Conservation (phyloP, 2,113 vertebrate genomes). For the Cromileptes altivelis region DNA sequence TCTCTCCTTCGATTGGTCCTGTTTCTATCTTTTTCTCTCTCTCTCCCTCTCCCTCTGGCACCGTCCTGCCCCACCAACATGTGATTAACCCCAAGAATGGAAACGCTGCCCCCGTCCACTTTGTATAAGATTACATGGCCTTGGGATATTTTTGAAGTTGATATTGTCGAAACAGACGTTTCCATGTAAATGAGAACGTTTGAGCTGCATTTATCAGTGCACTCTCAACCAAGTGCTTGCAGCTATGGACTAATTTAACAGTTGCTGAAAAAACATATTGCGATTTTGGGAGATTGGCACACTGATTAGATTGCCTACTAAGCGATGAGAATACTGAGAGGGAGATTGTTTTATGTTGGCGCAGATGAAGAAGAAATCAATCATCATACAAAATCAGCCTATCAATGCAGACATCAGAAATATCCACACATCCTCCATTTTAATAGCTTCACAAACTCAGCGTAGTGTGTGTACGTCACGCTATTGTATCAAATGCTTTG, state of each 20-base stretch:
- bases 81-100: constrained; percentile 60
- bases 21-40: constrained; percentile 5
- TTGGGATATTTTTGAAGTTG: constrained; percentile 54
- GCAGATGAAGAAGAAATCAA: not conserved
- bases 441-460: not conserved
- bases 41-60: not conserved
- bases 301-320: constrained; percentile 28
- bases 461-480: not conserved
- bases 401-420: not conserved
- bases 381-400: not conserved
- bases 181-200: constrained; percentile 41
- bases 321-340: constrained; percentile 23
- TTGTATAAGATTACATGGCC: constrained; percentile 45
- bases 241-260: constrained; percentile 50
- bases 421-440: not conserved
- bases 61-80: constrained; percentile 29
- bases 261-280: constrained; percentile 33
- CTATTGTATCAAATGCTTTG: not conserved
- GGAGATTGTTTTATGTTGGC: not conserved
- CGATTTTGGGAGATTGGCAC: constrained; percentile 33
- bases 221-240: constrained; percentile 30
- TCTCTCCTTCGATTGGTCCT: not conserved
- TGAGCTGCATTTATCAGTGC: constrained; percentile 39
- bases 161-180: constrained; percentile 40
- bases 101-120: constrained; percentile 44